Conservation (phyloP, 2,113 vertebrate species). For the Larimichthys polyactis region DNA sequence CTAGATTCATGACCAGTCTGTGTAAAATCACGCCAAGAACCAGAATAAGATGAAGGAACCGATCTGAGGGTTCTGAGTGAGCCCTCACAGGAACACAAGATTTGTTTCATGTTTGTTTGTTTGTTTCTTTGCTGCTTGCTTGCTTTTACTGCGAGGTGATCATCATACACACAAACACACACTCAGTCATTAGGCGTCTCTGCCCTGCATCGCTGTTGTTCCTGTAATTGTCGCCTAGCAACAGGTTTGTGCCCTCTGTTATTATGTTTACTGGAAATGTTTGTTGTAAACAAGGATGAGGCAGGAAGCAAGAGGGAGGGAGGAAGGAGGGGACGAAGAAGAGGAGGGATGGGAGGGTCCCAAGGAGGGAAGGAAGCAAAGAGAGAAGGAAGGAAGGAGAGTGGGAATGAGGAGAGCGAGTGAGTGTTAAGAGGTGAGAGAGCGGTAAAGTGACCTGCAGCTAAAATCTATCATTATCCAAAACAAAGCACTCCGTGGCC, state of each 20-base stretch:
- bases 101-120: slow-evolving; percentile 18
- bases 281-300: slow-evolving; percentile 70
- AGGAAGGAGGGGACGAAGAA: background rate
- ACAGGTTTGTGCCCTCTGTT: slow-evolving; percentile 70
- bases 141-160: slow-evolving; percentile 30
- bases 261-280: slow-evolving; percentile 75
- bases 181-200: slow-evolving; percentile 17
- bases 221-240: slow-evolving; percentile 71
- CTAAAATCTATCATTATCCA: slow-evolving; percentile 77
- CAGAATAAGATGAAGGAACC: background rate
- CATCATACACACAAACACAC: slow-evolving; percentile 34
- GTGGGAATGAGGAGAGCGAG: slow-evolving; percentile 17
- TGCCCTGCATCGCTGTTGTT: slow-evolving; percentile 40
- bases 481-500: slow-evolving; percentile 59
- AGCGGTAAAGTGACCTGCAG: slow-evolving; percentile 48
- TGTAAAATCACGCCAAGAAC: background rate
- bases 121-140: slow-evolving; percentile 33
- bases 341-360: background rate
- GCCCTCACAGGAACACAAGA: background rate
- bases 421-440: slow-evolving; percentile 54
- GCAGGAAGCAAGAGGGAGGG: slow-evolving; percentile 21
- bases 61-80: too few species aligned
- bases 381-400: background rate
- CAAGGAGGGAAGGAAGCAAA: slow-evolving; percentile 19
- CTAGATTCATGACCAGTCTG: too few species aligned